phyloP scores from a whole-genome alignment of 2,797 vertebrate genomes.

The Schizopygopsis pylzovi region DNA sequence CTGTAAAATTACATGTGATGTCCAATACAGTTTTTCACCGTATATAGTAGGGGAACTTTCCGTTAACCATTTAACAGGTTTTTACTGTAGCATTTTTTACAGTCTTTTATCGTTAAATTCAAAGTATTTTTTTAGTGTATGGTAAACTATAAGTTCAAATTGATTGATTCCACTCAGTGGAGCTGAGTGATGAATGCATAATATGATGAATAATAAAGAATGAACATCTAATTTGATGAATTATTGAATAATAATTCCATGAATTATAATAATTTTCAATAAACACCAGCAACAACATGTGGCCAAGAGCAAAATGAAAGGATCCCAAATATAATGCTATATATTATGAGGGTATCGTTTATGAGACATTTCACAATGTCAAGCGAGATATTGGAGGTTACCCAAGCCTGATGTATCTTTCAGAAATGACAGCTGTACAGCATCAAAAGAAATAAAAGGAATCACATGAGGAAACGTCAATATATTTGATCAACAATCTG shows the following conservation, averaged over 20 bases:
- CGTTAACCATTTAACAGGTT: too few relatives aligned
- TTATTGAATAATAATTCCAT: neutral
- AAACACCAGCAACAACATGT: neutral
- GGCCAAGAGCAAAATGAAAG: neutral
- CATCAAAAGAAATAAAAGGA: neutral
- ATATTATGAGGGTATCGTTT: neutral
- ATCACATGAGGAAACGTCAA: slow-evolving; percentile 2
- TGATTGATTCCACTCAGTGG: neutral
- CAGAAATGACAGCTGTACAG: neutral
- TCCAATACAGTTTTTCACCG: too few relatives aligned
- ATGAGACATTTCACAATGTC: neutral
- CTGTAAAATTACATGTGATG: too few relatives aligned
- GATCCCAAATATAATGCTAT: neutral
- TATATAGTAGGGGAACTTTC: too few relatives aligned
- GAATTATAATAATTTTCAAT: neutral
- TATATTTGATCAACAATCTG: slow-evolving; percentile 23
- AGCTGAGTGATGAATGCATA: too few relatives aligned
- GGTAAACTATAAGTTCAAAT: neutral
- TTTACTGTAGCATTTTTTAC: too few relatives aligned
- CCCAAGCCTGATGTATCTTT: neutral
- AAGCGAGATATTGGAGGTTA: neutral
- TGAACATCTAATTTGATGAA: neutral
- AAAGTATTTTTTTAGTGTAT: too few relatives aligned
- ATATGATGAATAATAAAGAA: neutral
- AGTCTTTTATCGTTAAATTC: too few relatives aligned